phyloP scores from a whole-genome alignment of 2,113 vertebrate genomes.

The Lepus americanus region DNA sequence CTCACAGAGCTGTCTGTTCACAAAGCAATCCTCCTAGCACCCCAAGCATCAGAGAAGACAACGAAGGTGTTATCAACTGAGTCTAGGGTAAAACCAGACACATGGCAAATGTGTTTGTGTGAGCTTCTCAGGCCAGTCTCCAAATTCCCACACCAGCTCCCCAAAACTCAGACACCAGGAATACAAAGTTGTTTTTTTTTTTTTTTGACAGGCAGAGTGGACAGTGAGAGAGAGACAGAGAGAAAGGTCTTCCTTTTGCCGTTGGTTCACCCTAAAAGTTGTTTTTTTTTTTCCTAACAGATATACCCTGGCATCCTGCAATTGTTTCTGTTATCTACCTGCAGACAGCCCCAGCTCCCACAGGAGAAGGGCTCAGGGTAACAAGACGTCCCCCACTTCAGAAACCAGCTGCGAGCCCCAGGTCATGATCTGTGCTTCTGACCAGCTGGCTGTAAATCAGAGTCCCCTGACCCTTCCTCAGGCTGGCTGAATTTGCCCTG shows the following conservation, averaged over 20 bases:
- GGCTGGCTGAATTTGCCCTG: too few species aligned
- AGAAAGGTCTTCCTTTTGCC: too few species aligned
- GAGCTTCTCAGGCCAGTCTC: neutral
- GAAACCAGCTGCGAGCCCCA: neutral
- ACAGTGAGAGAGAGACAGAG: too few species aligned
- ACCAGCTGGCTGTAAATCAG: neutral
- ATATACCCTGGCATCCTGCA: neutral
- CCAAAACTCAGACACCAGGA: neutral
- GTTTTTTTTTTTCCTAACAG: too few species aligned
- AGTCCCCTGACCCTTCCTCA: neutral
- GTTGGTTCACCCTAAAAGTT: too few species aligned
- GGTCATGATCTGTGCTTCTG: neutral
- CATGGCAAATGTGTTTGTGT: neutral
- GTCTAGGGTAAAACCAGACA: neutral
- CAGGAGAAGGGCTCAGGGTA: neutral
- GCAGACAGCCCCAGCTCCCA: neutral
- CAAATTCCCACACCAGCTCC: neutral
- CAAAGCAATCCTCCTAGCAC: fast-evolving
- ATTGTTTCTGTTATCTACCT: neutral
- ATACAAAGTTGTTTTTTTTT: fast-evolving
- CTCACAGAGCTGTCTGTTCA: neutral
- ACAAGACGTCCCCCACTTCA: too few species aligned
- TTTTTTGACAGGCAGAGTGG: too few species aligned
- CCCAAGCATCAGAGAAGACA: too few species aligned
- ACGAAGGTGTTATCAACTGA: too few species aligned